Conservation (phyloP, 2,888 invertebrate genomes). For the Eurois occulta region DNA sequence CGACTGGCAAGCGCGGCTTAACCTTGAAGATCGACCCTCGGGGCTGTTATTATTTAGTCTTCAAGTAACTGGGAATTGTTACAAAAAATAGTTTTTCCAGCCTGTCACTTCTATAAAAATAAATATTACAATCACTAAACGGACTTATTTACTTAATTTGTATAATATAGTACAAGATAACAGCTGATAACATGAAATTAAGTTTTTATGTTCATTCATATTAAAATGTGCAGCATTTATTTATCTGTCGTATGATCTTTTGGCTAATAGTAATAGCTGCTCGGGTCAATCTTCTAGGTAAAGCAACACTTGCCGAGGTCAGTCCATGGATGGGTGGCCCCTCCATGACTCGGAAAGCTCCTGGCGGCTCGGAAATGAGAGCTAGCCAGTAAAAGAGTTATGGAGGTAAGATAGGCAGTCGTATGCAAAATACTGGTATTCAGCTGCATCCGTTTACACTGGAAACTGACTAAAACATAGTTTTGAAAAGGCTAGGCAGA, state of each 20-base stretch:
- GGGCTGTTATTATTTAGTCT: no score
- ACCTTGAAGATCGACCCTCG: no score
- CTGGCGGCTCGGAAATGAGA: neutral
- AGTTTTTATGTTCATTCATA: constrained; percentile 32
- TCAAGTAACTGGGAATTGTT: neutral
- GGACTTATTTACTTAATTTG: constrained; percentile 30
- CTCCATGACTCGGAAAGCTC: neutral
- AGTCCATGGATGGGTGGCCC: neutral
- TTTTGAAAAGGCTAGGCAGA: neutral
- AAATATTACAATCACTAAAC: constrained; percentile 36
- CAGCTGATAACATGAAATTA: constrained; percentile 22
- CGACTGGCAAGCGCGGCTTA: no score
- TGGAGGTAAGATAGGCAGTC: neutral
- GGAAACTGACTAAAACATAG: neutral
- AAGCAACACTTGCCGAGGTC: neutral
- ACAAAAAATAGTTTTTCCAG: neutral
- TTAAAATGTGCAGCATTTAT: neutral
- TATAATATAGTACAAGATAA: constrained; percentile 35
- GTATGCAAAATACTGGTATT: neutral
- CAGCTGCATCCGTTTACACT: neutral
- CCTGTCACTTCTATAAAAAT: constrained; percentile 25
- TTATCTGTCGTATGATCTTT: constrained; percentile 2
- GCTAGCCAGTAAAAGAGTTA: neutral
- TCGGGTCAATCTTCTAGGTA: neutral
- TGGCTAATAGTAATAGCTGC: neutral